Evolutionary conservation across 2,797 vertebrate genomes (phyloP).

Genomic region (Sciurus carolinensis): DNA sequence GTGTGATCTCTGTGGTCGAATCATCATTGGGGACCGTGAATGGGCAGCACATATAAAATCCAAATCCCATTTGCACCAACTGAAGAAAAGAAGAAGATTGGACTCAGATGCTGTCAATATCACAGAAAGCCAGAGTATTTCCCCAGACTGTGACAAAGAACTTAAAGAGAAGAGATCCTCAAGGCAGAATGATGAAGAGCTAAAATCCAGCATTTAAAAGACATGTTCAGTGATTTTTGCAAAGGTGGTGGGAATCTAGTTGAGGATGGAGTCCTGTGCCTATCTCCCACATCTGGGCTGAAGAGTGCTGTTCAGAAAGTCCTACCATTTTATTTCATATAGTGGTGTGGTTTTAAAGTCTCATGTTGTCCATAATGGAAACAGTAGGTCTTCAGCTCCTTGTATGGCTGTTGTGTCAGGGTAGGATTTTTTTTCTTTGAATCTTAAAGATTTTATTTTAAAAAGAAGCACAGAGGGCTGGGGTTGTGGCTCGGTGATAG

Average conservation of each 20-base stretch:
- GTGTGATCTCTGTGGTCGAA: constrained; percentile 93
- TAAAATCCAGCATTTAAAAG: constrained; percentile 23
- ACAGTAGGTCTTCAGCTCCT: constrained; percentile 59
- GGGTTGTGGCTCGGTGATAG: too few relatives aligned
- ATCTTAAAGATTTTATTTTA: constrained; percentile 78
- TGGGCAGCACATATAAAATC: constrained; percentile 97
- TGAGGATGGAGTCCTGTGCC: not conserved
- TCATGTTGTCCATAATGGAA: constrained; percentile 5
- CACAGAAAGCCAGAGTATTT: constrained; percentile 8
- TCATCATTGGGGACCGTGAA: constrained; percentile 97
- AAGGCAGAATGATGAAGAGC: not conserved
- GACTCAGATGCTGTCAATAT: constrained; percentile 72
- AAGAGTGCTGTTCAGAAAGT: not conserved
- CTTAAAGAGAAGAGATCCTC: not conserved
- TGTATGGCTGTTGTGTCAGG: constrained; percentile 46
- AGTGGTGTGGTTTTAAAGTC: not conserved
- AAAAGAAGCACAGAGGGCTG: constrained; percentile 62
- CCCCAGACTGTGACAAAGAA: not conserved
- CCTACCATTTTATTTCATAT: not conserved
- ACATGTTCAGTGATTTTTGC: not conserved
- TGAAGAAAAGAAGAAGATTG: constrained; percentile 93
- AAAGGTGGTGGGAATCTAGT: not conserved
- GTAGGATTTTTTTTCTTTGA: constrained; percentile 56
- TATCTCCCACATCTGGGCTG: not conserved
- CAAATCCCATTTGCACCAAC: constrained; percentile 94